Evolutionary conservation across 1,140 invertebrate species (phyloP).

Genomic region (Phymorhynchus buccinoides): DNA sequence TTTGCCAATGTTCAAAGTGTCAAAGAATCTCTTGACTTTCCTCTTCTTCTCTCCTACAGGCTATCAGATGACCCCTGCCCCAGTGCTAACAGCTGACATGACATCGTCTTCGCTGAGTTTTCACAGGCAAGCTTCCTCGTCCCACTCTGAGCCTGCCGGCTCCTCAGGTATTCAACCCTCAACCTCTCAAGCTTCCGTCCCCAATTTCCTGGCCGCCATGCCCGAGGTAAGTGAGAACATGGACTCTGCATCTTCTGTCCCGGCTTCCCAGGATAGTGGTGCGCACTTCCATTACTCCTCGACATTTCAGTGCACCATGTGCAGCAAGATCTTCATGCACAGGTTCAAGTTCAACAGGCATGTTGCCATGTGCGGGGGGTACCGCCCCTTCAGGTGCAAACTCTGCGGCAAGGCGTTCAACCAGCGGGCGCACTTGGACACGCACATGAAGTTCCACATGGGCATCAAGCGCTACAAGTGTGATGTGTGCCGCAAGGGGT

Average conservation of each 20-base stretch:
- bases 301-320: constrained; percentile 74
- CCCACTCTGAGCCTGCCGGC: not conserved
- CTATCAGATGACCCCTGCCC: not conserved
- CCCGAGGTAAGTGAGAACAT: not conserved
- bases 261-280: not conserved
- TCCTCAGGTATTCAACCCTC: not conserved
- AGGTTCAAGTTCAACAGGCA: constrained; percentile 54
- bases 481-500: constrained; percentile 46
- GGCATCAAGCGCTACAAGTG: constrained; percentile 41
- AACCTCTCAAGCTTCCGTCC: not conserved
- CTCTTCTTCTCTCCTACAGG: not conserved
- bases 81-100: not conserved
- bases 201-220: not conserved
- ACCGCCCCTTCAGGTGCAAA: constrained; percentile 79
- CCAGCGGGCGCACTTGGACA: constrained; percentile 32
- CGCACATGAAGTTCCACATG: constrained; percentile 42
- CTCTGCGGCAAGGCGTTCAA: constrained; percentile 56
- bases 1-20: no score
- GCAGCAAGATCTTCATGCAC: constrained; percentile 59
- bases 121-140: not conserved
- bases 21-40: no score
- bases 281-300: not conserved
- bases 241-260: no score
- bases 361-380: constrained; percentile 81
- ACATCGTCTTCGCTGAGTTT: not conserved